Base-by-base conservation (phyloP, 2,888 invertebrate genomes). In the Dugesia japonica region DNA sequence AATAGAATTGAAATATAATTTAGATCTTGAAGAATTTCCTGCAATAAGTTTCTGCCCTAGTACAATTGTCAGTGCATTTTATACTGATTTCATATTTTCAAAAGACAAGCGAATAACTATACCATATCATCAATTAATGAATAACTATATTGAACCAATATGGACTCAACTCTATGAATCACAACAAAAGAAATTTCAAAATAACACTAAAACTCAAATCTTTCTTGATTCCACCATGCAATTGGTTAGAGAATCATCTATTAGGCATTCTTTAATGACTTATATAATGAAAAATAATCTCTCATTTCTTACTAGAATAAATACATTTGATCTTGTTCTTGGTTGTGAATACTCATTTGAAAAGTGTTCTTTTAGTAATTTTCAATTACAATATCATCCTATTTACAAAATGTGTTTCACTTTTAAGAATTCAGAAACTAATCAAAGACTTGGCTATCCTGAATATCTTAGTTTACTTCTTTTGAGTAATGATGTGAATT, bases 281-380 rank as follows among this genome's bases (percentile, higher is more conserved):
- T 56, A 56, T 56, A 1, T 56, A 9, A 4, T 56, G n/a, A 20
- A 56, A 9, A 9, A 4, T 23, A 56, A 56, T n/a, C n/a, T 13
- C 1, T 56, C 56, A 4, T 20, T 4, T n/a, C 4, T n/a, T 4
- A 20, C 56, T 1, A 4, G 56, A 4, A 56, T 9, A n/a, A n/a
- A 56, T 13, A 7, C 56, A 1, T 56, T 23, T n/a, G 17, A 56
- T n/a, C 23, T 56, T 4, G 23, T 56, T 1, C 17, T 20, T 56
- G n/a, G 4, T 4, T 56, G 56, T 56, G 56, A 56, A n/a, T 56
- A 9, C 23, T 56, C 56, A 56, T 56, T 56, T 56, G 9, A 56
- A 56, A 56, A 56, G 17, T 56, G 56, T 56, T 56, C 56, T 20
- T 56, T 56, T n/a, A 56, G 17, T n/a, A 56, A 56, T 56, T 56